Evolutionary conservation across 1,140 invertebrate genomes (phyloP).

Genomic region (Aphelinus atriplicis): DNA sequence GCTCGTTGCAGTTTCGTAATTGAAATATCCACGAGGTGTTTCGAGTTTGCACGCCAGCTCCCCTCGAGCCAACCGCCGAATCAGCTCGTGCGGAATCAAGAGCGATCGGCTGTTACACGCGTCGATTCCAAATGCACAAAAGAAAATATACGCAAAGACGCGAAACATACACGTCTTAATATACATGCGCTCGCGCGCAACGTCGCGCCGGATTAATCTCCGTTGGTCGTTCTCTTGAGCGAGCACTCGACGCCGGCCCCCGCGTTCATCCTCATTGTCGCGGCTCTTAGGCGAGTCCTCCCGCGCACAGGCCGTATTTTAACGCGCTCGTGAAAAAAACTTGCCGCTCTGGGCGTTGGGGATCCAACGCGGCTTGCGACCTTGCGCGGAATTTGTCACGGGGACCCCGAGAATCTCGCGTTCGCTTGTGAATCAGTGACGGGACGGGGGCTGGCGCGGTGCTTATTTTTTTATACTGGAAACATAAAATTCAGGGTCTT

Average conservation of each 20-base stretch:
- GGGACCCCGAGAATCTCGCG: not conserved
- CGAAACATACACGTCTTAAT: constrained; percentile 9
- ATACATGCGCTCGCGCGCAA: constrained; percentile 12
- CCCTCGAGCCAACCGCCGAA: too few species aligned
- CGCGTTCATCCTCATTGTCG: too few species aligned
- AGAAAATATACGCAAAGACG: not conserved
- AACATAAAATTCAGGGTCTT: not conserved
- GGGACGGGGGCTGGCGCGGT: too few species aligned
- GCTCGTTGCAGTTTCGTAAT: too few species aligned
- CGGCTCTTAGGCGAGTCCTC: not conserved
- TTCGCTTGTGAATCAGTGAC: too few species aligned
- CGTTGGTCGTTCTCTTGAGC: constrained; percentile 8
- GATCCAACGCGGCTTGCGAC: constrained; percentile 7
- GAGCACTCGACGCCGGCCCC: too few species aligned
- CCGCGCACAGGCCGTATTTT: constrained; percentile 10
- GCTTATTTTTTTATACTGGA: not conserved
- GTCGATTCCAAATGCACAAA: too few species aligned
- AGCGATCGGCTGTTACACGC: too few species aligned
- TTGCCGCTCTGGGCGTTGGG: not conserved
- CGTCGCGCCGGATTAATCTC: constrained; percentile 35
- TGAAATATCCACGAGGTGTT: too few species aligned
- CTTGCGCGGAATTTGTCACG: constrained; percentile 34
- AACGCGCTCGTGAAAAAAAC: constrained; percentile 31
- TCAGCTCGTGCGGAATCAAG: too few species aligned
- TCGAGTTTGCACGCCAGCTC: too few species aligned